These are phyloP conservation scores for Macrotis lagotis DNA, from an alignment of 2,113 vertebrate genomes.

Conservation along the genomic window DNA sequence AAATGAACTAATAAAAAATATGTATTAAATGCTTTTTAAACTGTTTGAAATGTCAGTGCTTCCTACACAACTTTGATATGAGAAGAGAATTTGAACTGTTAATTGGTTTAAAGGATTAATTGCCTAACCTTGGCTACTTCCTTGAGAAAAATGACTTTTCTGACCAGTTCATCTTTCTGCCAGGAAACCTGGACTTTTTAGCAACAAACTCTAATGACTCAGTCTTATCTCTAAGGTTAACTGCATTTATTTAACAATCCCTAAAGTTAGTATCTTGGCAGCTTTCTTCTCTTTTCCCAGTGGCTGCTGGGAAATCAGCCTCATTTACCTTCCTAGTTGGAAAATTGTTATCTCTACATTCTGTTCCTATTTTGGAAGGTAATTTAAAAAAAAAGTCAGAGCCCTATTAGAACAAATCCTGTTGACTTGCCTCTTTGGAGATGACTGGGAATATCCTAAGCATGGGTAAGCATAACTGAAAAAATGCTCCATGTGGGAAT, in stretches of 20 bases:
- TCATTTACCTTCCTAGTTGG: neutral
- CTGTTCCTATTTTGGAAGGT: constrained; percentile 45
- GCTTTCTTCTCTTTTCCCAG: neutral
- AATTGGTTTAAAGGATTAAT: constrained; percentile 67
- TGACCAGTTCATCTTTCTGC: constrained; percentile 40
- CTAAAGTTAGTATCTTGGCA: constrained; percentile 51
- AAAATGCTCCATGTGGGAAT: neutral
- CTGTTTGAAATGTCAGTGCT: neutral
- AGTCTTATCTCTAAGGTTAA: constrained; percentile 52
- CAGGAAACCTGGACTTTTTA: constrained; percentile 49
- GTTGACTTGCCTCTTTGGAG: neutral
- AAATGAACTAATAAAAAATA: neutral
- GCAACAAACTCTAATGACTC: constrained; percentile 54
- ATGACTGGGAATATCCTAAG: neutral
- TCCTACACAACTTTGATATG: constrained; percentile 13
- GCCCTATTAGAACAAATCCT: constrained; percentile 40
- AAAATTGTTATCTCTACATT: constrained; percentile 37
- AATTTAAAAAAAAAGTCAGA: constrained; percentile 43
- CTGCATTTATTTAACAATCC: constrained; percentile 50
- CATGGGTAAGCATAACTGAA: constrained; percentile 31
- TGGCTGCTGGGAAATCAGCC: constrained; percentile 2
- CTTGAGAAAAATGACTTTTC: constrained; percentile 58
- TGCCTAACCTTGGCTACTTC: constrained; percentile 62
- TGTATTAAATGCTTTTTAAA: constrained; percentile 9
- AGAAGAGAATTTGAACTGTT: constrained; percentile 59